Conservation (phyloP, 2,888 invertebrate species). For the Hydraecia micacea region DNA sequence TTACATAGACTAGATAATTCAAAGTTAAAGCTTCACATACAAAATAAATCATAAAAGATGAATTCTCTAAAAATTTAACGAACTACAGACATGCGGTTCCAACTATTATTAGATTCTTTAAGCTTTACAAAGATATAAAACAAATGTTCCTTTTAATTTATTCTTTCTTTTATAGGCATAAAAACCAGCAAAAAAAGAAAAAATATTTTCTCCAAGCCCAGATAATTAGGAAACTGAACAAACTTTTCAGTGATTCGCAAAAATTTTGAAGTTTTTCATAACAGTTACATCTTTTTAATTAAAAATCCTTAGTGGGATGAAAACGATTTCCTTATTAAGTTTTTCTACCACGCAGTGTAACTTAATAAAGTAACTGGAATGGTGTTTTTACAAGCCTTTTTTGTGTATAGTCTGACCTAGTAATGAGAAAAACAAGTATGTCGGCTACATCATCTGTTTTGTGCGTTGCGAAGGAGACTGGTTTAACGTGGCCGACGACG, state of each 20-base stretch:
- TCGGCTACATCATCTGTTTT: conserved; percentile 44
- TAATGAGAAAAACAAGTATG: conserved; percentile 47
- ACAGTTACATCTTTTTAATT: conserved; percentile 46
- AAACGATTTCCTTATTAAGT: conserved; percentile 49
- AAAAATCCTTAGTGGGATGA: conserved; percentile 45
- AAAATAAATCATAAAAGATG: conserved; percentile 5
- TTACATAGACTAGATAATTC: neutral
- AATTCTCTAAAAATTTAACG: conserved; percentile 4
- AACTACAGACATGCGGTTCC: neutral
- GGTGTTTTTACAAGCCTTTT: conserved; percentile 35
- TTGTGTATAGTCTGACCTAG: conserved; percentile 45
- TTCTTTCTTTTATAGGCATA: neutral
- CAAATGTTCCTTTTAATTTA: neutral
- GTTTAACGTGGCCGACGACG: conserved; percentile 26
- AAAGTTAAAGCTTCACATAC: conserved; percentile 10
- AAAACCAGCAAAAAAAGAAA: neutral
- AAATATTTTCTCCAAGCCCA: conserved; percentile 19
- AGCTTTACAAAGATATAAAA: conserved; percentile 4
- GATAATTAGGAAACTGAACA: conserved; percentile 43
- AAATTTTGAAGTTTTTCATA: conserved; percentile 36
- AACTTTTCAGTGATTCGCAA: conserved; percentile 41
- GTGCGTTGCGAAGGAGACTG: conserved; percentile 33
- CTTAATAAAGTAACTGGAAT: conserved; percentile 34
- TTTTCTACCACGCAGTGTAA: conserved; percentile 10
- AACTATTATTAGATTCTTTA: conserved; percentile 1